phyloP scores from a whole-genome alignment of 2,888 invertebrate genomes.

The Cheilosia soror region DNA sequence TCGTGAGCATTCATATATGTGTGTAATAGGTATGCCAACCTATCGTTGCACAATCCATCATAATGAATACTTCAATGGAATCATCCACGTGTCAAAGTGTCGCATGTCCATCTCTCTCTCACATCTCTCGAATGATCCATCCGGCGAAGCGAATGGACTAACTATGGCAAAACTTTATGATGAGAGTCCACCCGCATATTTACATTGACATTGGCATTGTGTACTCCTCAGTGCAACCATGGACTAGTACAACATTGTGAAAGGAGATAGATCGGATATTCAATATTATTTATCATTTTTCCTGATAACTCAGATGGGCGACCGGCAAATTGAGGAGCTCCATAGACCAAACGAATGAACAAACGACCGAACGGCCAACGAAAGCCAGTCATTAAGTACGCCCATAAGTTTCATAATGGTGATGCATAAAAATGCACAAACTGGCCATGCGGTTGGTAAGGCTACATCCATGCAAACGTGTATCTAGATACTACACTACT shows the following conservation, averaged over 20 bases:
- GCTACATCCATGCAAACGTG: constrained; percentile 55
- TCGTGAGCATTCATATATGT: constrained; percentile 3
- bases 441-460: constrained; percentile 73
- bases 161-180: constrained; percentile 61
- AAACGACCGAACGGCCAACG: constrained; percentile 38
- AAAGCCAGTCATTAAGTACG: constrained; percentile 76
- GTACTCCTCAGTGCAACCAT: constrained; percentile 4
- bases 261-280: constrained; percentile 66
- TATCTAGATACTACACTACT: constrained; percentile 53
- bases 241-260: constrained; percentile 74
- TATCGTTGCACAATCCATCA: constrained; percentile 51
- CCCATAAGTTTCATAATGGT: constrained; percentile 76
- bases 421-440: constrained; percentile 75
- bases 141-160: constrained; percentile 51
- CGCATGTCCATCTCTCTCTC: constrained; percentile 69
- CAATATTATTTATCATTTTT: constrained; percentile 74
- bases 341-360: constrained; percentile 6
- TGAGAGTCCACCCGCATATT: constrained; percentile 48
- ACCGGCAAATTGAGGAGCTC: constrained; percentile 19
- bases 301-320: constrained; percentile 62
- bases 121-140: constrained; percentile 66
- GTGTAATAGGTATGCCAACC: too few relatives aligned
- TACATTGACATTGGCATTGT: not conserved
- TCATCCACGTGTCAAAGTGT: constrained; percentile 75
- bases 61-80: constrained; percentile 68